Conservation (phyloP, 2,888 invertebrate genomes). For the Nudaria mundana region DNA sequence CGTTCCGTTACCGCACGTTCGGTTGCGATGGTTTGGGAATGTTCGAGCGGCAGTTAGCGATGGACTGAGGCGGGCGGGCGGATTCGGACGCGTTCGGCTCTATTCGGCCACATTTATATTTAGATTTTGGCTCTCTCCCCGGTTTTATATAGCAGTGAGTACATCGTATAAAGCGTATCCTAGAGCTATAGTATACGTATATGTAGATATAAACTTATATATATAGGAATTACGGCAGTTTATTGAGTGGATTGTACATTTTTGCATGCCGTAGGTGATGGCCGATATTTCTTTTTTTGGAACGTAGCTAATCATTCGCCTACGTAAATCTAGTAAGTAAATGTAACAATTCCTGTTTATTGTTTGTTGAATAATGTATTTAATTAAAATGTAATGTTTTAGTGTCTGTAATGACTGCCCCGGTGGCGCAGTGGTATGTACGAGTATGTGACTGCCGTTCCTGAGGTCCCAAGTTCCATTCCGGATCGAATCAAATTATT, state of each 20-base stretch:
- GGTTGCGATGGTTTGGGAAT: conserved; percentile 65
- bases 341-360: conserved; percentile 30
- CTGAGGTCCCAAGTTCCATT: too few species aligned
- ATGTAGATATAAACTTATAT: conserved; percentile 45
- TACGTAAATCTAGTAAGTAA: too few species aligned
- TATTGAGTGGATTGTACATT: conserved; percentile 75
- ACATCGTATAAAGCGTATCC: conserved; percentile 79
- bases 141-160: conserved; percentile 81
- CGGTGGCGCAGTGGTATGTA: too few species aligned
- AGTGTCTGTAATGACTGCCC: too few species aligned
- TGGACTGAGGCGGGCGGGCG: conserved; percentile 79
- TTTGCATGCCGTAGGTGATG: conserved; percentile 57
- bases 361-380: too few species aligned
- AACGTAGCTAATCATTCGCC: conserved; percentile 41
- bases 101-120: conserved; percentile 79
- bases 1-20: conserved; percentile 67
- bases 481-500: too few species aligned
- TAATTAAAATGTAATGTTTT: too few species aligned
- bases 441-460: too few species aligned
- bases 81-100: conserved; percentile 67
- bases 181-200: conserved; percentile 64
- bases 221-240: conserved; percentile 79
- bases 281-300: conserved; percentile 53
- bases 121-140: conserved; percentile 85
- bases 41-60: conserved; percentile 72